A percentile compares a stretch with the other conserved stretches of the same genome.
Evolutionary conservation across 2,888 invertebrate species (phyloP).

Genomic region (Drosophila ustulata): DNA sequence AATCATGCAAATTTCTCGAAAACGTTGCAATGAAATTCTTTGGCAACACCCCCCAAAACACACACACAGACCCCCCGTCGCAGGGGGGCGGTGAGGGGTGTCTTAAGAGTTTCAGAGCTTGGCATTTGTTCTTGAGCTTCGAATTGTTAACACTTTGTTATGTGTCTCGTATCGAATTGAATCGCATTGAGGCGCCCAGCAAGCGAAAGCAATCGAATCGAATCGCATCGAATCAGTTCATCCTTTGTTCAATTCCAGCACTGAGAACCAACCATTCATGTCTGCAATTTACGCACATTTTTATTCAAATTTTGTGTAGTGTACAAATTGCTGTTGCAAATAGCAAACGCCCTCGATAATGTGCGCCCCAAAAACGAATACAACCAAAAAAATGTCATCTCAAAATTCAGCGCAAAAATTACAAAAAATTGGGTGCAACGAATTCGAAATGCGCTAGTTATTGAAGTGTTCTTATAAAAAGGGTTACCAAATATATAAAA

Average conservation of each 20-base stretch:
- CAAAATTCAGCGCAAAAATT: conserved; percentile 40
- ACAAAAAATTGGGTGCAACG: conserved; percentile 16
- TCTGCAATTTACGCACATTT: conserved; percentile 76
- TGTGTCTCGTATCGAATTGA: conserved; percentile 49
- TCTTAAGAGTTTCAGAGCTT: conserved; percentile 30
- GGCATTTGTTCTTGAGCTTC: conserved; percentile 42
- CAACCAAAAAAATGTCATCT: conserved; percentile 46
- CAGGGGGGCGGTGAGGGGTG: background rate
- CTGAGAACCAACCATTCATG: conserved; percentile 31
- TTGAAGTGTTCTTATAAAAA: background rate
- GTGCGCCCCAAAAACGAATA: conserved; percentile 1
- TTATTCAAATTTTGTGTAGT: conserved; percentile 72
- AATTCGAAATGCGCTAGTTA: conserved; percentile 22
- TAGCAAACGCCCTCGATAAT: conserved; percentile 27
- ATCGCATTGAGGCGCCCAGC: conserved; percentile 20
- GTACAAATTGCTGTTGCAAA: conserved; percentile 60
- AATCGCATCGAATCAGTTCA: conserved; percentile 37
- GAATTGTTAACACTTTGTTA: conserved; percentile 74
- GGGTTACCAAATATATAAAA: background rate
- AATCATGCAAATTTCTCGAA: conserved; percentile 73
- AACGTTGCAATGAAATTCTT: conserved; percentile 65
- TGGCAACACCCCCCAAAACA: conserved; percentile 37
- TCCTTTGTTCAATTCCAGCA: conserved; percentile 35
- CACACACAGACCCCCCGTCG: background rate
- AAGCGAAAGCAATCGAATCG: conserved; percentile 47